A percentile compares a stretch with the other conserved stretches of the same genome.
These are phyloP conservation scores for Lomographa bimaculata DNA, from an alignment of 2,888 invertebrate species.

Conservation along the genomic window DNA sequence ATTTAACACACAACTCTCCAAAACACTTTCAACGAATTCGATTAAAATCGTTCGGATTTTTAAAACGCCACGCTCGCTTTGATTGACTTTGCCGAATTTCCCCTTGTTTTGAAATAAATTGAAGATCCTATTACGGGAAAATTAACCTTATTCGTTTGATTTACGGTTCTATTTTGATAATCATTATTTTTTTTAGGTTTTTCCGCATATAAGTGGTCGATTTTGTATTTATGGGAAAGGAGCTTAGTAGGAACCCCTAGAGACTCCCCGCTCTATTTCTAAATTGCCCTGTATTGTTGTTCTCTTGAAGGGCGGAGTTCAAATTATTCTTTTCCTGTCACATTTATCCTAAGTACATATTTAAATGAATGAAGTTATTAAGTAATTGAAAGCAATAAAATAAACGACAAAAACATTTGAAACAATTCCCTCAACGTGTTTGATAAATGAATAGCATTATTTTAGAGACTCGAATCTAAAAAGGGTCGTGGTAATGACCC, in stretches of 20 bases:
- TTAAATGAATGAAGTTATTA: slow-evolving; percentile 60
- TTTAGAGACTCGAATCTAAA: slow-evolving; percentile 57
- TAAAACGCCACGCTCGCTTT: slow-evolving; percentile 41
- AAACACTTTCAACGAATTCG: slow-evolving; percentile 35
- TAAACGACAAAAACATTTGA: slow-evolving; percentile 54
- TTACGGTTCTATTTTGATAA: slow-evolving; percentile 41
- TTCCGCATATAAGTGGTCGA: slow-evolving; percentile 60
- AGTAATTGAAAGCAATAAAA: slow-evolving; percentile 67
- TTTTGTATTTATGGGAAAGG: slow-evolving; percentile 65
- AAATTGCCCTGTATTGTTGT: slow-evolving; percentile 60
- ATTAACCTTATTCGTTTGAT: slow-evolving; percentile 28
- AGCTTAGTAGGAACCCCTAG: slow-evolving; percentile 58
- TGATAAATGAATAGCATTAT: slow-evolving; percentile 71
- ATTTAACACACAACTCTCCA: slow-evolving; percentile 18
- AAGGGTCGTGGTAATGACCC: slow-evolving; percentile 70
- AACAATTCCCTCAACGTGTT: slow-evolving; percentile 51
- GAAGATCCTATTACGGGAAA: slow-evolving; percentile 28
- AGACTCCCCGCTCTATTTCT: slow-evolving; percentile 60
- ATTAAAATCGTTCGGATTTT: slow-evolving; percentile 40
- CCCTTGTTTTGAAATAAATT: slow-evolving; percentile 51
- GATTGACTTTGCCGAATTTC: slow-evolving; percentile 56
- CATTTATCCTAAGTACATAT: slow-evolving; percentile 50
- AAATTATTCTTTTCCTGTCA: slow-evolving; percentile 51
- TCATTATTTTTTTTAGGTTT: slow-evolving; percentile 40
- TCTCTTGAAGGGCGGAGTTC: slow-evolving; percentile 49